Conservation (phyloP, 2,113 vertebrate genomes). For the Asarcornis scutulata region DNA sequence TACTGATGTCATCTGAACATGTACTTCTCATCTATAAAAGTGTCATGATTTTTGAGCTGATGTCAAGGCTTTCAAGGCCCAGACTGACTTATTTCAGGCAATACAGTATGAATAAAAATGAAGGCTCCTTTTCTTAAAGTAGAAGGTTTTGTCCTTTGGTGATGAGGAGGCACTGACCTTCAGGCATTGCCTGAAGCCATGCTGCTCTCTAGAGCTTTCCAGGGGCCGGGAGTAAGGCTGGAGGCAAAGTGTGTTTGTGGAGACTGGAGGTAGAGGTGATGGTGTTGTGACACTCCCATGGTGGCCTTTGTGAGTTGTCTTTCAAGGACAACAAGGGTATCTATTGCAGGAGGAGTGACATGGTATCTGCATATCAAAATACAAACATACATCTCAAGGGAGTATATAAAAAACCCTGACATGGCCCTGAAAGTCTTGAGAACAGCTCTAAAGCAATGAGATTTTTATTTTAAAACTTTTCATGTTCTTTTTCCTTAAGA, state of each 20-base stretch:
- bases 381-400: not conserved
- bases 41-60: not conserved
- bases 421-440: not conserved
- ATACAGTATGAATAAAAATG: not conserved
- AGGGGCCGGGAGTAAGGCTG: not conserved
- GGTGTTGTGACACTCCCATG: fast-evolving
- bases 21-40: not conserved
- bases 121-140: not conserved
- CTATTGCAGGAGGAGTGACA: not conserved
- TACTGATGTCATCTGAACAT: not conserved
- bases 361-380: not conserved
- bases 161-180: not conserved
- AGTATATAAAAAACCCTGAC: not conserved
- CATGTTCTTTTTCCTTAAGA: not conserved
- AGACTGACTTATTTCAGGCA: not conserved
- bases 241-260: not conserved
- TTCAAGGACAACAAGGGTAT: not conserved
- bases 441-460: not conserved
- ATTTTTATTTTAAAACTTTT: not conserved
- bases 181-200: not conserved
- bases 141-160: not conserved
- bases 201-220: not conserved
- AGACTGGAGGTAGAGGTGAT: not conserved
- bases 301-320: not conserved
- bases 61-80: not conserved